phyloP scores from a whole-genome alignment of 1,140 invertebrate species.

The Gonatopus flavifemur region DNA sequence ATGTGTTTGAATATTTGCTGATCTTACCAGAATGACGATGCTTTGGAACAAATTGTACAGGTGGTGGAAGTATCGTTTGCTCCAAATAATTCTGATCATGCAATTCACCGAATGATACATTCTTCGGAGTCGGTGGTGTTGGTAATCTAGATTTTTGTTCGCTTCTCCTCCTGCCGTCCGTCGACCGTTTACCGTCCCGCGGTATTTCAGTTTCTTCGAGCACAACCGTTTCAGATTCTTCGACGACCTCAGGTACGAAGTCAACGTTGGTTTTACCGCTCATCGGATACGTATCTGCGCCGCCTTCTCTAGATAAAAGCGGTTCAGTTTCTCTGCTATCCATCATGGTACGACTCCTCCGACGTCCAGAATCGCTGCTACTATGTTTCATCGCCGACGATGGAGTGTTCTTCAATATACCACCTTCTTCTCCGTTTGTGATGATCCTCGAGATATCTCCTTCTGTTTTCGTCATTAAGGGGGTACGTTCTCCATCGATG shows the following conservation, averaged over 20 bases:
- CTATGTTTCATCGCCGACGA: slow-evolving; percentile 32
- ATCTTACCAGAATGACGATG: slow-evolving; percentile 48
- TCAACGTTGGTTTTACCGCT: slow-evolving; percentile 31
- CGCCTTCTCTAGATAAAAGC: slow-evolving; percentile 34
- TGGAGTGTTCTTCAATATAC: background rate
- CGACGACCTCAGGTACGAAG: slow-evolving; percentile 41
- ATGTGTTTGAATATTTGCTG: too few relatives aligned
- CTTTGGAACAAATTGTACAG: slow-evolving; percentile 49
- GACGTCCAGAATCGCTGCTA: slow-evolving; percentile 12
- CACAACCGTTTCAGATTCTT: slow-evolving; percentile 43
- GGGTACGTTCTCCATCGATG: slow-evolving; percentile 37
- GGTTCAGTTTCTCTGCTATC: slow-evolving; percentile 34
- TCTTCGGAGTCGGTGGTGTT: slow-evolving; percentile 51
- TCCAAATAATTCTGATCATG: slow-evolving; percentile 47
- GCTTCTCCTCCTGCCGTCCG: slow-evolving; percentile 19
- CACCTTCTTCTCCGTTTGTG: slow-evolving; percentile 7
- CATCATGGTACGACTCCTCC: slow-evolving; percentile 9
- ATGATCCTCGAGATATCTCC: slow-evolving; percentile 3
- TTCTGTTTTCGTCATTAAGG: slow-evolving; percentile 24
- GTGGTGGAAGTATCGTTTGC: slow-evolving; percentile 48
- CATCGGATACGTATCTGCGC: slow-evolving; percentile 25
- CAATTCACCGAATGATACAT: slow-evolving; percentile 55
- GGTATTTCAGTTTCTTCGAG: slow-evolving; percentile 43
- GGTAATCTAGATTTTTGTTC: slow-evolving; percentile 42
- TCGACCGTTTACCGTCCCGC: slow-evolving; percentile 25